phyloP scores from a whole-genome alignment of 1,140 invertebrate species.

The Halyomorpha halys region DNA sequence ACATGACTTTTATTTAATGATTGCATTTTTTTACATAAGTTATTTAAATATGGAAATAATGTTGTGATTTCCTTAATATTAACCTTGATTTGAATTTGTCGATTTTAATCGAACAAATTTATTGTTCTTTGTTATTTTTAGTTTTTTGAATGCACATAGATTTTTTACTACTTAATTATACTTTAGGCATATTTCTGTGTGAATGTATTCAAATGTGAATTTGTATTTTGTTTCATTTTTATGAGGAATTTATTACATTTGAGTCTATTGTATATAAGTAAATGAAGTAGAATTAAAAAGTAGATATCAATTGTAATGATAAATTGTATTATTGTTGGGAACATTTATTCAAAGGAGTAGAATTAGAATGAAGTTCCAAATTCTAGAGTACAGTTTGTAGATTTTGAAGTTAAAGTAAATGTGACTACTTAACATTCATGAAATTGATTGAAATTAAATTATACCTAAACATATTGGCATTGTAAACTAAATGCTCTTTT shows the following conservation, averaged over 20 bases:
- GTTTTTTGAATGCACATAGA: constrained; percentile 4
- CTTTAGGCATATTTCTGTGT: neutral
- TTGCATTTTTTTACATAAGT: constrained; percentile 9
- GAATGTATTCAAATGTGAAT: neutral
- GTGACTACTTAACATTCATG: constrained; percentile 1
- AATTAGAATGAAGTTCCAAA: constrained; percentile 7
- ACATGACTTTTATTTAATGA: constrained; percentile 11
- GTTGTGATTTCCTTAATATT: neutral
- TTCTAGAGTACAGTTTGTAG: constrained; percentile 5
- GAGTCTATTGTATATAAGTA: constrained; percentile 5
- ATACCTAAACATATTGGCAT: neutral
- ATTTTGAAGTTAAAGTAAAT: neutral
- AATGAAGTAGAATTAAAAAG: neutral
- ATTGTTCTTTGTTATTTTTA: neutral
- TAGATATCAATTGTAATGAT: neutral
- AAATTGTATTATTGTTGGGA: constrained; percentile 6
- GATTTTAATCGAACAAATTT: neutral
- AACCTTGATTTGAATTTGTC: neutral
- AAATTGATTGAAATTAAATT: neutral
- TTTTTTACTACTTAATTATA: neutral
- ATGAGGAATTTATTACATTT: neutral
- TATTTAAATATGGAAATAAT: constrained; percentile 2
- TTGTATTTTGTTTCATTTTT: neutral
- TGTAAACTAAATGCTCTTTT: constrained; percentile 12
- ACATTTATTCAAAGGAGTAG: constrained; percentile 11